Evolutionary conservation across 2,797 vertebrate species (phyloP).

Genomic region (Rousettus madagascariensis): DNA sequence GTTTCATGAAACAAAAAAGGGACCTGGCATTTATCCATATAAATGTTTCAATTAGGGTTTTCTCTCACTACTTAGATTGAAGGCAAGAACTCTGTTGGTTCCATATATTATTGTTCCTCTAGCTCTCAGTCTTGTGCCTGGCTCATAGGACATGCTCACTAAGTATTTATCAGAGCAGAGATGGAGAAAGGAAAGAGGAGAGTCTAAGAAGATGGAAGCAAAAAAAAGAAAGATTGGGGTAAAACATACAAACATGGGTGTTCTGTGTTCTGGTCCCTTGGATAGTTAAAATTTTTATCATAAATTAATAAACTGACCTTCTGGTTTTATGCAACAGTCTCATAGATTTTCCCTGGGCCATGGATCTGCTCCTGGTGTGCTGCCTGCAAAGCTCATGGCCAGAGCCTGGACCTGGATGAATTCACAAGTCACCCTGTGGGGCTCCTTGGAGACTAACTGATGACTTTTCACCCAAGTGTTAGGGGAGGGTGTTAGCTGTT

Average conservation of each 20-base stretch:
- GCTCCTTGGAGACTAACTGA: background rate
- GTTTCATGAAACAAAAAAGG: background rate
- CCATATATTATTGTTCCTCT: background rate
- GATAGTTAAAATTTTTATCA: background rate
- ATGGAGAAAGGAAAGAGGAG: background rate
- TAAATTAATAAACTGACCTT: background rate
- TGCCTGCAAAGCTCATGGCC: background rate
- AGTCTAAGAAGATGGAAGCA: background rate
- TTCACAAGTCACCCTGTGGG: background rate
- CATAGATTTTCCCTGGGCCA: background rate
- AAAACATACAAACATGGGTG: background rate
- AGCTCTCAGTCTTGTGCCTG: background rate
- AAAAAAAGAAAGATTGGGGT: background rate
- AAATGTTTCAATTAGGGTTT: background rate
- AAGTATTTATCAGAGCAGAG: background rate
- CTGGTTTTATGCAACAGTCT: background rate
- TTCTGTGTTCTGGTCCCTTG: background rate
- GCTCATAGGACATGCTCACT: background rate
- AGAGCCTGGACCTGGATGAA: background rate
- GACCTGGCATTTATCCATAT: background rate
- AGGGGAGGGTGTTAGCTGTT: background rate
- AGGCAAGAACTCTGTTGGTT: background rate
- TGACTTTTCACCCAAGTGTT: background rate
- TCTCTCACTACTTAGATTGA: background rate
- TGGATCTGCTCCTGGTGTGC: background rate